Base-by-base conservation (phyloP, 2,888 invertebrate species). In the Caradrina clavipalpis region DNA sequence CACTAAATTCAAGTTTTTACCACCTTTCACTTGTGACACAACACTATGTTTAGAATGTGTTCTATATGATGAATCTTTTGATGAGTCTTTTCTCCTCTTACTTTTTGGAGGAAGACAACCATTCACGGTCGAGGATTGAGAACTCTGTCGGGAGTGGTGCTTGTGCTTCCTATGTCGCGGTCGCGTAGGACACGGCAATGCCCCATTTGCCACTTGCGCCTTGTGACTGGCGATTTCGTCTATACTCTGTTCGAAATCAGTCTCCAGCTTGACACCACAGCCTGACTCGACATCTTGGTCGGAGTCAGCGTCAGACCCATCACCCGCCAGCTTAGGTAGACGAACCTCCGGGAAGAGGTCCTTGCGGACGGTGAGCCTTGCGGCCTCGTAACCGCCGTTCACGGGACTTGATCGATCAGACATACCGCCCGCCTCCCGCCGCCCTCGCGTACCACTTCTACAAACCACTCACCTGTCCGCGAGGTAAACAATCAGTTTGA, bases 401-500 rank as follows among this genome's bases (percentile, higher is more conserved):
- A 91, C 89, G 86, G 96, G 95, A 92, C 96, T 95, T 89, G 95
- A 92, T 89, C 94, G 91, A 90, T 91, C 94, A 93, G 96, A 95
- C 96, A 96, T 96, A 88, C 94, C 95, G 92, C 92, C 94, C 95
- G 92, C 94, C 93, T 90, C 94, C 94, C 94, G 91, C 93, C 94
- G 91, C 95, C 94, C 93, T 92, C 91, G 80, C 91, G 90, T 91
- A 91, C 94, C 93, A 94, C 95, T 95, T 94, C 94, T 94, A 94
- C 92, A 91, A 93, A 90, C 94, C 94, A 92, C 93, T 95, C 95
- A 95, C 95, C 95, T 95, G 95, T 94, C 95, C 92, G 94, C 90
- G 95, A 96, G 91, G 96, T 96, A 96, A 96, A 96, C 96, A 96
- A 96, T 96, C 95, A 90, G 92, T 95, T 96, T 96, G 96, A 96